Evolutionary conservation across 2,797 vertebrate species (phyloP).

Genomic region (Melanotaenia maccullochi): DNA sequence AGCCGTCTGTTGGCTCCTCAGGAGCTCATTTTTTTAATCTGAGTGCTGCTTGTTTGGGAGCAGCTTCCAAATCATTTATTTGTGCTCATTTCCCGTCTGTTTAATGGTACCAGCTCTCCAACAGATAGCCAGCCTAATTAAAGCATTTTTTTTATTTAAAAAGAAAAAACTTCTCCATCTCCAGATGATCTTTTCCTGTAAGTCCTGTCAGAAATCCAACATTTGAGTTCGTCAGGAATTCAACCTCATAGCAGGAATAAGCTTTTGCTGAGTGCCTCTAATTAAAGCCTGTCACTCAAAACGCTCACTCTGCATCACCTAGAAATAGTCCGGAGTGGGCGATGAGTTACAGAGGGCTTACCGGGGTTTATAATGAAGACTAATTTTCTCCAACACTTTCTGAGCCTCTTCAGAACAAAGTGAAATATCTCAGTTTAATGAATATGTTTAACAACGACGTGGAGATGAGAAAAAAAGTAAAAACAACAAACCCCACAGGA

Average conservation of each 20-base stretch:
- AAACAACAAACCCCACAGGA: not conserved
- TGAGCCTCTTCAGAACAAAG: slow-evolving; percentile 2
- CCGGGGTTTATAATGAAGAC: not conserved
- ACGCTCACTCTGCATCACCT: slow-evolving; percentile 55
- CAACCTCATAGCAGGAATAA: slow-evolving; percentile 28
- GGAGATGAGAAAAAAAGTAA: not conserved
- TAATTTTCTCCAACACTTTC: not conserved
- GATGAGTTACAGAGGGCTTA: slow-evolving; percentile 31
- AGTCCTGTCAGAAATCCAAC: slow-evolving; percentile 25
- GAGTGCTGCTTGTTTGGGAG: no score
- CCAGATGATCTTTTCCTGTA: not conserved
- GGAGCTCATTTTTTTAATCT: not conserved
- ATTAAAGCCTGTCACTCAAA: slow-evolving; percentile 72
- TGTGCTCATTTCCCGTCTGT: slow-evolving; percentile 21
- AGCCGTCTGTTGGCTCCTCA: slow-evolving; percentile 37
- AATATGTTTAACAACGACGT: not conserved
- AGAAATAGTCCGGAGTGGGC: slow-evolving; percentile 74
- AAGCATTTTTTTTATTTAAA: slow-evolving; percentile 15
- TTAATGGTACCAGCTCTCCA: slow-evolving; percentile 31
- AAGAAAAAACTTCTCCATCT: slow-evolving; percentile 34
- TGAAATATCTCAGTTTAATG: not conserved
- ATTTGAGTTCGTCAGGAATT: slow-evolving; percentile 16
- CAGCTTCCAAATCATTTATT: slow-evolving; percentile 37
- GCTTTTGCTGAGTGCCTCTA: slow-evolving; percentile 49
- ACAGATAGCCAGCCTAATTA: slow-evolving; percentile 47